These are phyloP conservation scores for Yponomeuta cagnagella DNA, from an alignment of 2,888 invertebrate genomes.

Conservation along the genomic window DNA sequence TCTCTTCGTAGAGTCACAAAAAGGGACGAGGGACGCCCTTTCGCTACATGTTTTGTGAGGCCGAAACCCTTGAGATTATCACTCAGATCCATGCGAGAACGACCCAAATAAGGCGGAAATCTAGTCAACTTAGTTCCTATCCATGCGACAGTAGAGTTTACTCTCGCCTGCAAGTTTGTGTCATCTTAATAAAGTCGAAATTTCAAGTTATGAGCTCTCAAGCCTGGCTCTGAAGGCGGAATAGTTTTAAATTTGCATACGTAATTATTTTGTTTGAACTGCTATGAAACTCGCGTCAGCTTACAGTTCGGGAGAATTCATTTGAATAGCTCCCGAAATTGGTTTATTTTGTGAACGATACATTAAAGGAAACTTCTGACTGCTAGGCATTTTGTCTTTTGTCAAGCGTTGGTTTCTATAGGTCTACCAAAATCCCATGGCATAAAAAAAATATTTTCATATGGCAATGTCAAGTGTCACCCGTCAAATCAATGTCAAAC, in stretches of 20 bases:
- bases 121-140: neutral
- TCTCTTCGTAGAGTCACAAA: neutral
- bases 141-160: neutral
- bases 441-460: no score
- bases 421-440: no score
- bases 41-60: neutral
- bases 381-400: no score
- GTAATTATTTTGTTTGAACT: slow-evolving; percentile 2
- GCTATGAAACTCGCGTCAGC: neutral
- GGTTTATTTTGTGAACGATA: neutral
- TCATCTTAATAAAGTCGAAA: slow-evolving; percentile 1
- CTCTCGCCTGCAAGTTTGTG: neutral
- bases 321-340: neutral
- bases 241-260: slow-evolving; percentile 2
- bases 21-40: neutral
- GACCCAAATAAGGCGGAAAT: neutral
- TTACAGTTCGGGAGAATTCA: neutral
- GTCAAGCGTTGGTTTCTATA: no score
- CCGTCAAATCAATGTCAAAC: no score
- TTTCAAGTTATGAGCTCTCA: neutral
- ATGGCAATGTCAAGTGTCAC: no score
- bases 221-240: neutral
- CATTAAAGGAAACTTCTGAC: no score
- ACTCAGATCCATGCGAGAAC: neutral
- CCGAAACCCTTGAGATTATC: neutral